phyloP scores from a whole-genome alignment of 2,797 vertebrate species.

The Echeneis naucrates region DNA sequence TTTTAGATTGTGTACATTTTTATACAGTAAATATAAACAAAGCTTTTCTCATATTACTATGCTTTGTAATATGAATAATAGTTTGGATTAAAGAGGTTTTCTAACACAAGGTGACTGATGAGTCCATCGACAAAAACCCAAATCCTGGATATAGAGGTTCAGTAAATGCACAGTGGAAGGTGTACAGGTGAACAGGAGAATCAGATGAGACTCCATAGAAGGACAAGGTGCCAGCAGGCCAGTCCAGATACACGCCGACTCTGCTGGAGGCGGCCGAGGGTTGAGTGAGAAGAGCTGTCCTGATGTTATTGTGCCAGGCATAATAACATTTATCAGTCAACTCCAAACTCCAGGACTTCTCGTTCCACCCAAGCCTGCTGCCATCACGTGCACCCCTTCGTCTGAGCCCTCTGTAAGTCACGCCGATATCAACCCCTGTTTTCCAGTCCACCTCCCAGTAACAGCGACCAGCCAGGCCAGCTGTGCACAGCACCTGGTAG shows the following conservation, averaged over 20 bases:
- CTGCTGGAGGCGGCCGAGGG: neutral
- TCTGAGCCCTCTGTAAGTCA: constrained; percentile 17
- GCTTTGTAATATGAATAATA: no score
- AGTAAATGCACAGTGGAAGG: constrained; percentile 32
- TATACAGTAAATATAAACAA: no score
- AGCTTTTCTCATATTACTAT: no score
- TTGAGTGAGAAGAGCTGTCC: neutral
- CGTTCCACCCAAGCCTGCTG: constrained; percentile 35
- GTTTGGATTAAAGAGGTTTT: no score
- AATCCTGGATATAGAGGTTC: constrained; percentile 47
- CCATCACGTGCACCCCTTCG: constrained; percentile 16
- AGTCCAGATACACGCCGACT: constrained; percentile 47
- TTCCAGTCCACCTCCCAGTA: constrained; percentile 39
- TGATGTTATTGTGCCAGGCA: constrained; percentile 11
- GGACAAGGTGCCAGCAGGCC: constrained; percentile 37
- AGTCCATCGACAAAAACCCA: constrained; percentile 10
- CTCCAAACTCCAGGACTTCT: constrained; percentile 40
- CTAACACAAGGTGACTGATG: constrained; percentile 33
- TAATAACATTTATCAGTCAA: constrained; percentile 2
- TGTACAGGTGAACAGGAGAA: constrained; percentile 38
- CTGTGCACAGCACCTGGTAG: constrained; percentile 31
- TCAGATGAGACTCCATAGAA: constrained; percentile 33
- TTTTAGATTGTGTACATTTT: no score
- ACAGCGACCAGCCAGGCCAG: constrained; percentile 5
- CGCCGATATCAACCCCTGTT: constrained; percentile 21